Base-by-base conservation (phyloP, 2,888 invertebrate species). In the Halictus ligatus region DNA sequence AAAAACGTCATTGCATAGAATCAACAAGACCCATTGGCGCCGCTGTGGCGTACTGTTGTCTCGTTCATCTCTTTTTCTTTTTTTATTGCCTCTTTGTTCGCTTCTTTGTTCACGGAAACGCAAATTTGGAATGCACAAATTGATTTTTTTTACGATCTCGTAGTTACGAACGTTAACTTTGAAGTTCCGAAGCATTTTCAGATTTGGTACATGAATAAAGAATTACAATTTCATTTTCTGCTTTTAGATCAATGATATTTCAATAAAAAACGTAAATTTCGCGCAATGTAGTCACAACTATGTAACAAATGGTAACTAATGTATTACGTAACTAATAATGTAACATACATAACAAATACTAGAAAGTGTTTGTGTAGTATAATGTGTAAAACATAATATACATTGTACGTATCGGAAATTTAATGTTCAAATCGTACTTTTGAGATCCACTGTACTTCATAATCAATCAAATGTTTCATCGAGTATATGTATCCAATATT, bases 11-110 rank as follows among this genome's bases (percentile, higher is more conserved):
- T 83, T 71, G 76, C 83, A 83, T 83, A 85, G 83, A 87, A 85
- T 87, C 78, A 87, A 85, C 78, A 83, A 83, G 76, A 85, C 78
- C 78, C 85, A 85, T 83, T 83, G 85, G 83, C 80, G 80, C 85
- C 73, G 54, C 75, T 75, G 67, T 82, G 75, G 58, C 21, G 71
- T 46, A 48, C 67, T 46, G 21, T 64, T 60, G 13, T 46, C 15
- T 64, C 50, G 13, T 29, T 48, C 21, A 50, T 29, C 48, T 71
- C 29, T 50, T 69, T 25, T 12, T 8, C 18, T 48, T 18, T 69
- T 73, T 50, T 58, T 21, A 15, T 76, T 21, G 29, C 48, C 40
- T 72, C 29, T 64, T n/a, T 69, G 21, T 71, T 79, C 50, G 43
- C 40, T 67, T 15, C 35, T 21, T 67, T 29, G 60, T 67, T 21